Base-by-base conservation (phyloP, 2,888 invertebrate genomes). In the Cheiracanthium punctorium region DNA sequence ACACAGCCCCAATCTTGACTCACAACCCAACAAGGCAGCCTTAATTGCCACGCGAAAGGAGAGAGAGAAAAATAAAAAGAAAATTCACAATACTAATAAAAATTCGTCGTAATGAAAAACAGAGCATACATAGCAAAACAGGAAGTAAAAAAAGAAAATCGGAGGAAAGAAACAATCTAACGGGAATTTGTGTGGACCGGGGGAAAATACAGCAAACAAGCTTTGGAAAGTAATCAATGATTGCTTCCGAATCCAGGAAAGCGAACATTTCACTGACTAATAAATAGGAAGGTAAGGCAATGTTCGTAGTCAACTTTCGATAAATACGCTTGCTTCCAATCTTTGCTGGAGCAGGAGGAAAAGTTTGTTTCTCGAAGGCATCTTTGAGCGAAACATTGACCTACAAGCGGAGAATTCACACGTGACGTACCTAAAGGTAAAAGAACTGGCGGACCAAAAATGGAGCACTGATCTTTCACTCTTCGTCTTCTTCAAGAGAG, bases 331-430 rank as follows among this genome's bases (percentile, higher is more conserved):
- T 43, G 32, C 65, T 52, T 65, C 41, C 43, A 72, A 72, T 72
- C 65, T 41, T 65, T 65, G 33, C 30, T 33, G 20, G 70, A 32
- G 72, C 30, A 58, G 10, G 73, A 84, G 84, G 84, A 76, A 84
- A 84, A 77, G 76, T 82, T 65, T 30, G 8, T 37, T 24, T 29
- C 71, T 76, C 20, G 30, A 10, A 43, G 76, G 76, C 70, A 76
- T 77, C 82, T 76, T 74, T 73, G 33, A 29, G 67, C 52, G 69
- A 85, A 85, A 79, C 84, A 85, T 85, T 85, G 79, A 85, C 84
- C 84, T 85, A 85, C 79, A 79, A 82, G 52, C 52, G 74, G 24
- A 74, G 73, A 67, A 77, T 71, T 84, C 72, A 52, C 84, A 84
- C 84, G 77, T 79, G 73, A 82, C 73, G 43, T 48, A 48, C 43